Percentiles rank a stretch among this genome's conserved stretches.
These are phyloP conservation scores for Misgurnus mizolepis DNA, from an alignment of 2,113 vertebrate genomes.

Conservation along the genomic window DNA sequence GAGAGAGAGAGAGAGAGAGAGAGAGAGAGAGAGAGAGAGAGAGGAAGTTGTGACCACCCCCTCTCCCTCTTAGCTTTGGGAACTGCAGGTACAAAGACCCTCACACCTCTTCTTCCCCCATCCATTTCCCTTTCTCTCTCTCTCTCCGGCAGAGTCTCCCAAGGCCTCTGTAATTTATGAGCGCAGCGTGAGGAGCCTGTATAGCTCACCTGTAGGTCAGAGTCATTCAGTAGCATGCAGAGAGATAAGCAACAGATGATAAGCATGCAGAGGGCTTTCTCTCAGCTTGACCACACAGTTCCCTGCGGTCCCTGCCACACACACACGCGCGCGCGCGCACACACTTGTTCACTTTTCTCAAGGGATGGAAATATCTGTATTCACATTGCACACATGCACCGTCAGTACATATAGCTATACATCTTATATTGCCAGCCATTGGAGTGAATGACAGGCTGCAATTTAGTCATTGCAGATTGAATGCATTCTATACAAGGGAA, in stretches of 20 bases:
- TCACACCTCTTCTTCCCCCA: slow-evolving; percentile 44
- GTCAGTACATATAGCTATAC: not conserved
- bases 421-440: too few relatives aligned
- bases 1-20: slow-evolving; percentile 36
- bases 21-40: too few relatives aligned
- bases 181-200: slow-evolving; percentile 21
- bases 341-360: slow-evolving; percentile 21
- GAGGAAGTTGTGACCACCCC: slow-evolving; percentile 50
- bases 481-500: not conserved
- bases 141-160: slow-evolving; percentile 1
- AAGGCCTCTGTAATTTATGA: slow-evolving; percentile 50
- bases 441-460: too few relatives aligned
- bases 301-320: slow-evolving; percentile 26
- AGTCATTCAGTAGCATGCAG: slow-evolving; percentile 39
- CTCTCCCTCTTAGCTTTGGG: slow-evolving; percentile 17
- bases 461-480: not conserved
- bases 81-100: slow-evolving; percentile 57
- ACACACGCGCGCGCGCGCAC: slow-evolving; percentile 41
- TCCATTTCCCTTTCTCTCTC: slow-evolving; percentile 24
- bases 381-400: slow-evolving; percentile 18
- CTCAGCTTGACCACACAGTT: slow-evolving; percentile 36
- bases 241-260: slow-evolving; percentile 56
- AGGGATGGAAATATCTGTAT: not conserved
- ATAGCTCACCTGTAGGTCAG: slow-evolving; percentile 50
- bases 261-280: slow-evolving; percentile 39